Evolutionary conservation across 2,797 vertebrate species (phyloP).

Genomic region (Ptychobarbus kaznakovi): DNA sequence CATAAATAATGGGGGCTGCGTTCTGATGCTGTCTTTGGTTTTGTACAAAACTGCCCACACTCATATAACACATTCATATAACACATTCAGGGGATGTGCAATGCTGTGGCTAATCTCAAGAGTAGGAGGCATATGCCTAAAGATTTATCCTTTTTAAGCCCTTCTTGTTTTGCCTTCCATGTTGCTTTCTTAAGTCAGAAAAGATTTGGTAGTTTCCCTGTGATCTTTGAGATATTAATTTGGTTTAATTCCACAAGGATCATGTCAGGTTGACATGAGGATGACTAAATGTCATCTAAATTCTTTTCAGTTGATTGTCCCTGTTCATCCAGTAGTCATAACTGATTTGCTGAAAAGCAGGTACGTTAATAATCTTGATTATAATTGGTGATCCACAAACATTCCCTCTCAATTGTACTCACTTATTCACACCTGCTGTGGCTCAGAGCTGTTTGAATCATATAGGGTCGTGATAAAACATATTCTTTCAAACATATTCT

Average conservation of each 20-base stretch:
- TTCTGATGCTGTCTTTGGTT: constrained; percentile 2
- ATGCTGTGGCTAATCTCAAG: constrained; percentile 17
- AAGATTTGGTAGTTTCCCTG: neutral
- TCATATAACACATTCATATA: neutral
- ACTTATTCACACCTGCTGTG: neutral
- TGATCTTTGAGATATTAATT: neutral
- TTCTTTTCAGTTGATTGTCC: neutral
- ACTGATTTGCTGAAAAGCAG: neutral
- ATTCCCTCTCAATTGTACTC: neutral
- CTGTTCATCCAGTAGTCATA: neutral
- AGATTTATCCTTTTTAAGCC: neutral
- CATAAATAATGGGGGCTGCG: constrained; percentile 6
- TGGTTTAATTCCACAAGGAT: neutral
- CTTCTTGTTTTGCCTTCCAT: neutral
- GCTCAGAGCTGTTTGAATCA: neutral
- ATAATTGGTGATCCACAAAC: neutral
- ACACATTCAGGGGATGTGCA: constrained; percentile 19
- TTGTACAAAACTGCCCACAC: constrained; percentile 12
- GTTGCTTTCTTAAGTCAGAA: neutral
- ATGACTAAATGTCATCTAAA: neutral
- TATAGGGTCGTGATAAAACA: too few relatives aligned
- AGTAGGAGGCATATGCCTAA: constrained; percentile 31
- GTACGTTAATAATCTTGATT: neutral
- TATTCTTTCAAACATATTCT: too few relatives aligned
- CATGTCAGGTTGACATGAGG: neutral